Base-by-base conservation (phyloP, 2,113 vertebrate genomes). In the Podiceps cristatus region DNA sequence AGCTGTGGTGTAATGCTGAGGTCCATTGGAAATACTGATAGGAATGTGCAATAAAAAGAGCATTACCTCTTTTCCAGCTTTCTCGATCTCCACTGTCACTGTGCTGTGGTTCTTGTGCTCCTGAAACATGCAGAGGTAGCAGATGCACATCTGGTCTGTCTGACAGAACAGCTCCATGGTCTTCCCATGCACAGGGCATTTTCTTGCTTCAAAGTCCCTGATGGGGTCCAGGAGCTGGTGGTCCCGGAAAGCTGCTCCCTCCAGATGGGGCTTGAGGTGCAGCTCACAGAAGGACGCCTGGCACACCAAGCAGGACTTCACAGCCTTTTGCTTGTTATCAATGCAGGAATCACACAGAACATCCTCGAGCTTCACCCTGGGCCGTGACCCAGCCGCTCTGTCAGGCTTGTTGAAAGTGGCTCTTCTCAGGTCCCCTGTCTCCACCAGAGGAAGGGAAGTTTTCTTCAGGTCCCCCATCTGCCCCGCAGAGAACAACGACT, bases 341-440 rank as follows among this genome's bases (percentile, higher is more conserved):
- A 99, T 99, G 97, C 99, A 99, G 88, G 99, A 99, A 96, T 99
- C 99, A 1, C 99, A 99, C 63, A 98, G 96, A 72, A 99, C 98
- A 31, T 99, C 99, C n/a, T 99, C 99, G 0, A 97, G 90, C 80
- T 88, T 96, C 3, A 96, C 69, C 63, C 96, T 97, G 83, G 98
- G 72, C 35, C 98, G 90, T 22, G 92, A 91, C n/a, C 93, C 94
- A 4, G 68, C 24, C 19, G 92, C 62, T 2, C 93, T 31, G 55
- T 97, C 96, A 1, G 83, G 31, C 58, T 97, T 96, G 31, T 97
- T 97, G 95, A 92, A 98, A 93, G 93, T 97, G 64, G 94, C 66
- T 64, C 97, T 93, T 31, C 97, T 96, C 60, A 60, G 56, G 8
- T 98, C 98, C 0, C 96, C 98, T 0, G 98, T 96, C 86, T 98